These are phyloP conservation scores for Halcyon chelicuti DNA, from an alignment of 2,797 vertebrate genomes.

Conservation along the genomic window DNA sequence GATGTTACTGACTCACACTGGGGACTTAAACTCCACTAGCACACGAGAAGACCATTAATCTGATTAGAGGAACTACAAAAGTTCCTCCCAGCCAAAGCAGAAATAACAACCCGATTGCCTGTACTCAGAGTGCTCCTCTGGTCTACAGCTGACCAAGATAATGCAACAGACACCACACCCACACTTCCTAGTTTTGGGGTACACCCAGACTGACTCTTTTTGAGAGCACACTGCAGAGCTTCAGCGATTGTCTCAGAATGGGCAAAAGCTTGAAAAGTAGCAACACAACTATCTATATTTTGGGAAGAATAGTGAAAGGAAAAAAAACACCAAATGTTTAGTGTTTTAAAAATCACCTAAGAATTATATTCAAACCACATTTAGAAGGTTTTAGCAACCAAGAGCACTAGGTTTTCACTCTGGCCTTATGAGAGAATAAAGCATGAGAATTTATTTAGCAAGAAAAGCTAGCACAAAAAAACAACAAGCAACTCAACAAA, in stretches of 20 bases:
- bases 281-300: not conserved
- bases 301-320: not conserved
- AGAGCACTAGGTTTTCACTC: not conserved
- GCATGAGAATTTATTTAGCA: not conserved
- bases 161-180: not conserved
- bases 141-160: not conserved
- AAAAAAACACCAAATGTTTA: accelerated
- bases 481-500: conserved; percentile 58
- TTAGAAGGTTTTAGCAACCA: not conserved
- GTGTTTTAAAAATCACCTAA: not conserved
- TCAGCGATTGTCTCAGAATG: not conserved
- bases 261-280: not conserved
- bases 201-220: not conserved
- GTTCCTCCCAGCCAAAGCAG: not conserved
- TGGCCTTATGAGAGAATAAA: not conserved
- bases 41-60: not conserved
- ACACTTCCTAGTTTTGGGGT: not conserved
- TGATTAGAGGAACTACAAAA: not conserved
- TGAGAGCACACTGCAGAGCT: not conserved
- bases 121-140: not conserved
- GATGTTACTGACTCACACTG: not conserved
- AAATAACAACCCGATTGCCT: not conserved
- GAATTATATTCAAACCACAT: not conserved
- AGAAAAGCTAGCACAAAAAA: not conserved
- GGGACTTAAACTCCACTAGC: not conserved